A percentile compares a stretch with the other conserved stretches of the same genome.
These are phyloP conservation scores for Synanthedon tipuliformis DNA, from an alignment of 2,888 invertebrate species.

Conservation along the genomic window DNA sequence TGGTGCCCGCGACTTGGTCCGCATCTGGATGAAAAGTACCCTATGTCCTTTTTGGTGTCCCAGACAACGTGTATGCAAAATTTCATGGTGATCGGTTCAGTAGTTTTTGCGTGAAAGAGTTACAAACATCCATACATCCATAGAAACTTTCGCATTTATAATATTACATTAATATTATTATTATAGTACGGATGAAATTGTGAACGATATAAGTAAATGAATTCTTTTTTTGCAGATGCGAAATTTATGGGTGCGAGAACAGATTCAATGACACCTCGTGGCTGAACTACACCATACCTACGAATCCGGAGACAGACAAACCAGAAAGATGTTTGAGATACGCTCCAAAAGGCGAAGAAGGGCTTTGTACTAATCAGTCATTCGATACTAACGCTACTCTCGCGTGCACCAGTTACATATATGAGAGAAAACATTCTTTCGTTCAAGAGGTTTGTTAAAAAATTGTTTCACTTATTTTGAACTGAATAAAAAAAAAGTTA, in stretches of 20 bases:
- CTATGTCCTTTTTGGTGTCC: no score
- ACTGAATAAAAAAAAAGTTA: no score
- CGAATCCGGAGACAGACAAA: constrained; percentile 18
- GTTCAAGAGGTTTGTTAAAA: constrained; percentile 43
- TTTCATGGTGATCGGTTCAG: no score
- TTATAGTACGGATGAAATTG: no score
- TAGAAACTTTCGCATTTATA: no score
- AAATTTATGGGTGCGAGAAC: constrained; percentile 47
- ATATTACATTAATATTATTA: no score
- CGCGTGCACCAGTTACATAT: constrained; percentile 39
- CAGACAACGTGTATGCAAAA: no score
- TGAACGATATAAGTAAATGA: not conserved
- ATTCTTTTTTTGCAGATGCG: constrained; percentile 31
- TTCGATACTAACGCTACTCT: constrained; percentile 36
- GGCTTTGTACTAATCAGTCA: constrained; percentile 32
- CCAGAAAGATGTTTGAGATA: constrained; percentile 34
- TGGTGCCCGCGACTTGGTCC: no score
- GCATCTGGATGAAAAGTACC: no score
- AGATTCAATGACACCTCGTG: constrained; percentile 57
- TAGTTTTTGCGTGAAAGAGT: no score
- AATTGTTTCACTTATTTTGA: no score
- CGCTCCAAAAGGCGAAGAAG: constrained; percentile 20
- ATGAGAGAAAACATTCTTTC: constrained; percentile 42
- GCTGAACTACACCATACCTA: constrained; percentile 46
- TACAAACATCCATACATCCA: no score